These are phyloP conservation scores for Cynodonichthys magdalenae DNA, from an alignment of 2,797 vertebrate species.

Conservation along the genomic window DNA sequence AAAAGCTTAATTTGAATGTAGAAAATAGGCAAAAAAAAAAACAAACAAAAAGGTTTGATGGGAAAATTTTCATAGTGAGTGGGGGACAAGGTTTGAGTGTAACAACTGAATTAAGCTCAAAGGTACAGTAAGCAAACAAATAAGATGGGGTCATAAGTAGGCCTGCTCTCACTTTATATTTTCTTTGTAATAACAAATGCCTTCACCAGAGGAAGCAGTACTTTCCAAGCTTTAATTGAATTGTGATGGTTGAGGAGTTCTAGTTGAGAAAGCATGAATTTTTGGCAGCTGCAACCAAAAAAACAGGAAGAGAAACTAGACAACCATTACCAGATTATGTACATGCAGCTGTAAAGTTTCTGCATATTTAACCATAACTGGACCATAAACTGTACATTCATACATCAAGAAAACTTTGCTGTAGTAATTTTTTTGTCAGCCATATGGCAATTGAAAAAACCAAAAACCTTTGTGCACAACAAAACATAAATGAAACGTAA, in stretches of 20 bases:
- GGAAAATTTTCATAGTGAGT: no score
- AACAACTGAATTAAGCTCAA: no score
- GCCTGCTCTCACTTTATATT: background rate
- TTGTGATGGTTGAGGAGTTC: background rate
- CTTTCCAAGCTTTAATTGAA: conserved; percentile 8
- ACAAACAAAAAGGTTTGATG: background rate
- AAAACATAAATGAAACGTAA: background rate
- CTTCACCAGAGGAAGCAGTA: conserved; percentile 6
- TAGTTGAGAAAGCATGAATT: background rate
- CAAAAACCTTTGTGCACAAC: background rate
- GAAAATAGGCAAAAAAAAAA: no score
- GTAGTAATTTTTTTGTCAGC: background rate
- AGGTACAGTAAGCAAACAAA: background rate
- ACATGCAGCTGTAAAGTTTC: background rate
- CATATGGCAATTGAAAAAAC: no score
- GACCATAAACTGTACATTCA: background rate
- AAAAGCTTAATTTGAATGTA: no score
- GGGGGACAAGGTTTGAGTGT: background rate
- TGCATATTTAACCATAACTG: background rate
- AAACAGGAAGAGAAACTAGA: conserved; percentile 40
- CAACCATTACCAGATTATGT: background rate
- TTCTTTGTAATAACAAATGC: no score
- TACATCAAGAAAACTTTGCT: background rate
- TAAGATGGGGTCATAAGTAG: background rate
- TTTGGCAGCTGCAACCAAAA: conserved; percentile 4